Base-by-base conservation (phyloP, 2,113 vertebrate species). In the Tapirus terrestris region DNA sequence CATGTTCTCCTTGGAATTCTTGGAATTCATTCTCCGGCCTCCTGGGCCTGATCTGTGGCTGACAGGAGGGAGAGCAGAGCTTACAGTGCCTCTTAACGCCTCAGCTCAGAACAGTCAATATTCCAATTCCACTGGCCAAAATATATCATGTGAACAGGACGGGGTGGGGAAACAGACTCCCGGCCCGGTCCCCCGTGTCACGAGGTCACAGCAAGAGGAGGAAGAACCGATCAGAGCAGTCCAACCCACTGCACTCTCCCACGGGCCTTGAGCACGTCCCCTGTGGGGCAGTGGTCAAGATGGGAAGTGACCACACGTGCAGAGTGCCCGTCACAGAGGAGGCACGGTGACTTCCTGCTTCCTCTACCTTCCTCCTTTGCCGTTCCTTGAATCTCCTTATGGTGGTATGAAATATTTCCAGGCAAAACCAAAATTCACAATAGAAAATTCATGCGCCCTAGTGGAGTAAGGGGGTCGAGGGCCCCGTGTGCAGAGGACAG, bases 211-310 rank as follows among this genome's bases (percentile, higher is more conserved):
- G 23, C n/a, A 17, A 45, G 17, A 63, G 63, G 61, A 45, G 11
- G 80, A 21, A 14, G 84, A 33, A 18, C 33, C 0, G 1, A 31
- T 18, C 2, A 9, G 43, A 25, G 6, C 20, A 11, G 2, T n/a
- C 21, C 39, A 8, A 25, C 31, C 36, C 45, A 17, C 29, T 1
- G 7, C 36, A 20, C 23, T 23, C 51, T 87, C 83, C 11, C 0
- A 2, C 0, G 0, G 73, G 61, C 16, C 60, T 3, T 7, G 58
- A 39, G 18, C 1, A 0, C 11, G 21, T 13, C 58, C 20, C 7
- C 3, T 0, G 0, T 13, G 43, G 80, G 33, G 31, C 11, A 0
- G 61, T 0, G 0, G 51, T 23, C 61, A 68, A 43, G 29, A 14
- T 0, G 0, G 51, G 63, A 45, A 45, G 61, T 1, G 6, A 63